Evolutionary conservation across 1,140 invertebrate genomes (phyloP), one percentile per base, ranked within the genome.

Genomic region (Drosophila kanapiae): DNA sequence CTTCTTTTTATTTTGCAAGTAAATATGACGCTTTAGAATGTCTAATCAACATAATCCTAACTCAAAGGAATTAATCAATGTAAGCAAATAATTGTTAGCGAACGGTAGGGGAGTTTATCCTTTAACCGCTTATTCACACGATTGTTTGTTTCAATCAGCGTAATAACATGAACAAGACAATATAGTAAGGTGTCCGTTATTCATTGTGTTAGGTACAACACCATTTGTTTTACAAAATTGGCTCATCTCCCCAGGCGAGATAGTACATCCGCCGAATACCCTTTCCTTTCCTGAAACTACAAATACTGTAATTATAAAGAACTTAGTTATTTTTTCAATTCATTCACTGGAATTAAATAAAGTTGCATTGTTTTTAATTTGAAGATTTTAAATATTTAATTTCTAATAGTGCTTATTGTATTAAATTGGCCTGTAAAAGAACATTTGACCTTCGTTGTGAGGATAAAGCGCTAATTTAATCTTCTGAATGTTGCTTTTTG

Each of bases 401-500:
- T 13, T 54, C 3, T 8, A 1, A 60, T 2, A 2, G 1, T 4
- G 4, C 6, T 14, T 27, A 4, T 42, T 16, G 1, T 7, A 16
- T 27, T 35, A 13, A 29, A 13, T 4, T 0, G 4, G 11, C 7
- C 3, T 14, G 4, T 18, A 10, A 51, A 37, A 70, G 67, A 38
- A 70, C 18, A 70, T 70, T 45, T 45, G n/a, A 8, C 3, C 14
- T 45, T 68, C 67, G 35, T 5, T 29, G 31, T 45, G 13, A 10
- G 33, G 31, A 45, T 31, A 53, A 48, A 56, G 2, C 53, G 45
- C 54, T 69, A 72, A 72, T 72, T 72, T 72, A 71, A 71, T 70
- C 65, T 71, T 43, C 69, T 72, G 69, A 72, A 57, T 70, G 65
- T 71, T 71, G 54, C 69, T 51, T 72, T 72, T 70, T 70, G 67